Conservation (phyloP, 2,888 invertebrate species). For the Xestia sexstrigata region DNA sequence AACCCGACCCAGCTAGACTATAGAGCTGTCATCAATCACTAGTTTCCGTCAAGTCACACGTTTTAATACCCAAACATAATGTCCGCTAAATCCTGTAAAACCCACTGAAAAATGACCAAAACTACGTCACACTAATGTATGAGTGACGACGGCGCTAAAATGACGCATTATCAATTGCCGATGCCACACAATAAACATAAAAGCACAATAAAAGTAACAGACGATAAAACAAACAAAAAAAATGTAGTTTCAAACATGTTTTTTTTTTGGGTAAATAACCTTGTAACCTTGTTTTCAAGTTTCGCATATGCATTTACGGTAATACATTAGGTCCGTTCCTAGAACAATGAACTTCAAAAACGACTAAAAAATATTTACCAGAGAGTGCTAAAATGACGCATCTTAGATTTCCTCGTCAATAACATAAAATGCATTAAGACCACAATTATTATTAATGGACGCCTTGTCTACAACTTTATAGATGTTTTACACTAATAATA, state of each 20-base stretch:
- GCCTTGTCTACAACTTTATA: neutral
- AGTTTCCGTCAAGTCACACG: neutral
- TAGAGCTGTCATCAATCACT: neutral
- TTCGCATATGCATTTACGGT: neutral
- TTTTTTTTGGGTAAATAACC: neutral
- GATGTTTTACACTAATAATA: neutral
- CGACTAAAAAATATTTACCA: neutral
- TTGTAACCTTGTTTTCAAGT: neutral
- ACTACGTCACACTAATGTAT: neutral
- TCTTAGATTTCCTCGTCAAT: constrained; percentile 16
- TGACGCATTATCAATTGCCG: neutral
- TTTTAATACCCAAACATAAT: neutral
- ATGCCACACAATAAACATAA: neutral
- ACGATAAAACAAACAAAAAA: neutral
- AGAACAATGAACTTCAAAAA: neutral
- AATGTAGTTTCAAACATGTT: neutral
- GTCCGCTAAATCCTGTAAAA: neutral
- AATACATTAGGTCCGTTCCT: neutral
- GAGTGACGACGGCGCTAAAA: neutral
- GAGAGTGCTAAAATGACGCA: constrained; percentile 3
- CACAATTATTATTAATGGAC: neutral
- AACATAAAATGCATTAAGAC: constrained; percentile 16
- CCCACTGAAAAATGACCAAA: neutral
- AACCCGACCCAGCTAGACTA: neutral
- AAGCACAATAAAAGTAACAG: too few species aligned